Base-by-base conservation (phyloP, 1,140 invertebrate genomes). In the Drosophila pallidifrons region DNA sequence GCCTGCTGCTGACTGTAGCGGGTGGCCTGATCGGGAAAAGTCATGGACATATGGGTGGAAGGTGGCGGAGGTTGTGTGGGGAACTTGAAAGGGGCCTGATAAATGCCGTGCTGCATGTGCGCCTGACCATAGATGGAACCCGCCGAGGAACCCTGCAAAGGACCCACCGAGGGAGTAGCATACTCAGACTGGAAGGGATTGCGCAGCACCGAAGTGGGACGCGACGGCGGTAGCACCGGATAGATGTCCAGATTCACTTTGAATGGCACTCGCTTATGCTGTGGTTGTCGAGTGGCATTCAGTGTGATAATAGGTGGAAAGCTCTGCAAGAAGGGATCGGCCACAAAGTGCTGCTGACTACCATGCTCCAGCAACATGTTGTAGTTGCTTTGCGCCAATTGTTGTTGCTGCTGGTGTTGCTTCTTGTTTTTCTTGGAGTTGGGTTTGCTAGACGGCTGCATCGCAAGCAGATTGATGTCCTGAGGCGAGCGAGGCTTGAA, bases 201-300 rank as follows among this genome's bases (percentile, higher is more conserved):
- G 6, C 91, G 81, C 57, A 91, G 30, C 8, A 77, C 75, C 0
- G 91, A 88, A 1, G 77, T 72, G 2, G 91, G 83, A 0, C 91
- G 75, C 2, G 87, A 88, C 0, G 90, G 77, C 0, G 86, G 85
- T 58, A 91, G 13, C 15, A 92, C 87, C 0, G 91, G 91, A 58
- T 91, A 92, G 11, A 92, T 92, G 13, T 92, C 91, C 13, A 92
- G 47, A 58, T 92, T 92, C 0, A 92, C 47, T 61, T 92, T 92
- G 16, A 92, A 91, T 0, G 91, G 91, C 10, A 92, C 66, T 6
- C 91, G 54, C 32, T 89, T 91, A 5, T 77, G 68, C 5, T 79
- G 65, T n/a, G 89, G 81, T 47, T 82, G 81, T 2, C 82, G 60
- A 10, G 87, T 87, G n/a, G 79, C 77, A 68, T 92, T 92, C 3